A percentile compares a stretch with the other conserved stretches of the same genome.
Conservation (phyloP, 2,888 invertebrate species). For the Listrodromus nycthemerus region DNA sequence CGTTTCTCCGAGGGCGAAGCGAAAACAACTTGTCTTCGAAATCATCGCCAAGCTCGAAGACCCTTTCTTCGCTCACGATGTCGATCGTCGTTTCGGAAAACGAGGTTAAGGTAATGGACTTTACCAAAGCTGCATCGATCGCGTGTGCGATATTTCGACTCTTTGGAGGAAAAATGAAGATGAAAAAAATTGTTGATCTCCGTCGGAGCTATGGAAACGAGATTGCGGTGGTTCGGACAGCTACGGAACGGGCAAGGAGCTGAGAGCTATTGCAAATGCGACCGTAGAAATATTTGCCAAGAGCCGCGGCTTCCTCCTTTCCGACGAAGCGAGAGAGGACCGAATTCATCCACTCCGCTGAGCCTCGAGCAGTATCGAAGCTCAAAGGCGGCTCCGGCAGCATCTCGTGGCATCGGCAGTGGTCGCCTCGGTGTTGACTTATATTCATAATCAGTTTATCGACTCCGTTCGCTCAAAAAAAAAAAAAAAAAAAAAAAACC, state of each 20-base stretch:
- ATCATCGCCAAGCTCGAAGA: background rate
- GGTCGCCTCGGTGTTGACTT: slow-evolving; percentile 70
- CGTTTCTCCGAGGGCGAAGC: slow-evolving; percentile 25
- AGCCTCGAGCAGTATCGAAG: slow-evolving; percentile 55
- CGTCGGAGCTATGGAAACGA: slow-evolving; percentile 72
- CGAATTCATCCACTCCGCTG: slow-evolving; percentile 61
- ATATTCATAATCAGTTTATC: slow-evolving; percentile 74
- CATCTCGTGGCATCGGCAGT: slow-evolving; percentile 35
- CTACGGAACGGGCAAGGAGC: slow-evolving; percentile 49
- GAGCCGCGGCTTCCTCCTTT: slow-evolving; percentile 60
- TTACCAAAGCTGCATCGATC: background rate
- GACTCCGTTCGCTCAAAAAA: slow-evolving; percentile 67
- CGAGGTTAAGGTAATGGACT: background rate
- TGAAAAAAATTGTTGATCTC: slow-evolving; percentile 53
- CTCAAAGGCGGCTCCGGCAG: slow-evolving; percentile 47
- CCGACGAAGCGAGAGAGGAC: slow-evolving; percentile 37
- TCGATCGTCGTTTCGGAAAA: too few relatives aligned
- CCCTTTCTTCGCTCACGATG: too few relatives aligned
- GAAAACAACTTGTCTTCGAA: slow-evolving; percentile 2
- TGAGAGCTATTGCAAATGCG: slow-evolving; percentile 67
- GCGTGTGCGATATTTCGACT: slow-evolving; percentile 2
- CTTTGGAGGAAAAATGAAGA: slow-evolving; percentile 39
- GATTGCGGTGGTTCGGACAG: slow-evolving; percentile 65
- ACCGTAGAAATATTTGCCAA: slow-evolving; percentile 77
- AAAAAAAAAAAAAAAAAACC: slow-evolving; percentile 1